These are phyloP conservation scores for Odontesthes bonariensis DNA, from an alignment of 2,113 vertebrate genomes.

Conservation along the genomic window DNA sequence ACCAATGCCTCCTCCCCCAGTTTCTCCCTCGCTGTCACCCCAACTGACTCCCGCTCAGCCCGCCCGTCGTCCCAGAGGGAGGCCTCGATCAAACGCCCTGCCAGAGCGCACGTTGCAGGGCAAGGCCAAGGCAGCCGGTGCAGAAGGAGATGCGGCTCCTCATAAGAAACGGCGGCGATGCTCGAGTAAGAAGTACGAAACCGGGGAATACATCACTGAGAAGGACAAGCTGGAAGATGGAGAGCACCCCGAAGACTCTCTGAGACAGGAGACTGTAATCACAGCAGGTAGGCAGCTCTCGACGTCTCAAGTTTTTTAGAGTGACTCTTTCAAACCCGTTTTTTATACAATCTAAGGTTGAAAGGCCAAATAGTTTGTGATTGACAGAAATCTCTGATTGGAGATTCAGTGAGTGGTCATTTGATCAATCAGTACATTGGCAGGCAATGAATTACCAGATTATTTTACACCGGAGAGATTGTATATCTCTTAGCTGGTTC, in stretches of 20 bases:
- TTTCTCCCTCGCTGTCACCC: slow-evolving; percentile 32
- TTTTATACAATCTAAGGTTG: background rate
- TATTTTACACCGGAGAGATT: background rate
- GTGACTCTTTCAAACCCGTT: background rate
- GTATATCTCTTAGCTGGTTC: no score
- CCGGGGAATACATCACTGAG: slow-evolving; percentile 92
- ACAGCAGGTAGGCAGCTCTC: slow-evolving; percentile 76
- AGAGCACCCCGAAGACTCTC: slow-evolving; percentile 71
- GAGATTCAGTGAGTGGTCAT: background rate
- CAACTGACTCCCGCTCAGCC: slow-evolving; percentile 52
- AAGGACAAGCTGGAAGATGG: slow-evolving; percentile 83
- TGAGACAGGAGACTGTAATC: slow-evolving; percentile 80
- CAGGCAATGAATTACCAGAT: background rate
- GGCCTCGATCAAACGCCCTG: slow-evolving; percentile 80
- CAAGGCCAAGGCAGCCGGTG: slow-evolving; percentile 51
- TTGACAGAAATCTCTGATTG: background rate
- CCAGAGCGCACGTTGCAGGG: slow-evolving; percentile 57
- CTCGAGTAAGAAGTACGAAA: slow-evolving; percentile 94
- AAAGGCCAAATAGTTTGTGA: background rate
- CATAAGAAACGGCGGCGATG: slow-evolving; percentile 91
- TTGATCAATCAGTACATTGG: background rate
- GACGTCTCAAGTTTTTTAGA: background rate
- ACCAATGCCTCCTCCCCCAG: slow-evolving; percentile 51
- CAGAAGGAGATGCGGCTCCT: slow-evolving; percentile 71
- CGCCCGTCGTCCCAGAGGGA: slow-evolving; percentile 78